Base-by-base conservation (phyloP, 2,888 invertebrate species). In the Polymixis lichenea region DNA sequence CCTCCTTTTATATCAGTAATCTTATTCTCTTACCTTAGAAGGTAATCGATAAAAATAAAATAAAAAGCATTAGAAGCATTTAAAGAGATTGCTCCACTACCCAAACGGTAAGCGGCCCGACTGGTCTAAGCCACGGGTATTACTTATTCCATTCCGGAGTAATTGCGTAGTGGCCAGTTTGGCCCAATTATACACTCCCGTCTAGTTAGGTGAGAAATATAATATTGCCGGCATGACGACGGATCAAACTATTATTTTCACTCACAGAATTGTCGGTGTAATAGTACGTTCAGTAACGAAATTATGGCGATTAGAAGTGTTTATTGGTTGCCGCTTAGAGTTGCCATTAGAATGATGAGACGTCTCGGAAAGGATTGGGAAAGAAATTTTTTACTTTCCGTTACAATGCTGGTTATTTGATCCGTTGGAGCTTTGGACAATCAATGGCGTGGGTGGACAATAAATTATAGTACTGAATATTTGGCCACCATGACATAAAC, bases 121-220 rank as follows among this genome's bases (percentile, higher is more conserved):
- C 88, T 82, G 86, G 87, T 89, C 87, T 15, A 70, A 71, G 75
- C 75, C 58, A 76, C 72, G 86, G 86, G 89, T 86, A 89, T 88
- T 88, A 85, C 88, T 83, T 87, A 83, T 86, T 90, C 89, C 91
- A 93, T 94, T 92, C 93, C 93, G 77, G 69, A 89, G 91, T 94
- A 93, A 94, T 94, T 91, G 91, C 87, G 83, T 85, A 85, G 87
- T 84, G 83, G 88, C 78, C 72, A 76, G 82, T 76, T 83, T 88
- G 91, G 68, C 80, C 92, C 90, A 92, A 92, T 93, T 93, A 93
- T 86, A 89, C 73, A 86, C 78, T 83, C 87, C 81, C 75, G 87
- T 74, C 88, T 90, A 84, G 88, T 89, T 89, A 88, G 89, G 89
- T 88, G 90, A 89, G 88, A 89, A 90, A 88, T 88, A 87, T 84